phyloP scores from a whole-genome alignment of 2,113 vertebrate species.

The Oryzias melastigma region DNA sequence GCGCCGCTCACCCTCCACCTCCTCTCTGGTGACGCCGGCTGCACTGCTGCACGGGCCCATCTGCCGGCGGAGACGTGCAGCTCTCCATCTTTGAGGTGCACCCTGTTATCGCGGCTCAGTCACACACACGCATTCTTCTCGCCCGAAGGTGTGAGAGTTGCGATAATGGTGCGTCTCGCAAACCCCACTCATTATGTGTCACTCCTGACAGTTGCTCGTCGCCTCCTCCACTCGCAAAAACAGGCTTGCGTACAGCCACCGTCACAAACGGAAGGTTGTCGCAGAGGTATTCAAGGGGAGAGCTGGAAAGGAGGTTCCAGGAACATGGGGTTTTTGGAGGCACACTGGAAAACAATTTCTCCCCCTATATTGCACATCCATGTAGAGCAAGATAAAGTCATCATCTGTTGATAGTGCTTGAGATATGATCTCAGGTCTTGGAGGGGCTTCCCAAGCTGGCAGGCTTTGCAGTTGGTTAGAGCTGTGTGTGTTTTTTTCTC shows the following conservation, averaged over 20 bases:
- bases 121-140: constrained; percentile 18
- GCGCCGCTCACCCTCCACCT: constrained; percentile 19
- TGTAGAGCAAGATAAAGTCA: neutral
- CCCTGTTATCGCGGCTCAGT: constrained; percentile 37
- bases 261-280: constrained; percentile 42
- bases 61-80: constrained; percentile 26
- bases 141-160: constrained; percentile 52
- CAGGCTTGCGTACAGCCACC: constrained; percentile 5
- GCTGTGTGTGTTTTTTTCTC: constrained; percentile 37
- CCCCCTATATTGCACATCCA: neutral
- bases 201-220: constrained; percentile 56
- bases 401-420: constrained; percentile 23
- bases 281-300: constrained; percentile 21
- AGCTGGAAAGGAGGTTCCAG: constrained; percentile 19
- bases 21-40: constrained; percentile 43
- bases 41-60: constrained; percentile 25
- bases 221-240: constrained; percentile 19
- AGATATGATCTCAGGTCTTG: constrained; percentile 26
- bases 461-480: constrained; percentile 44
- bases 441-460: constrained; percentile 20
- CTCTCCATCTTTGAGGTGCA: constrained; percentile 36
- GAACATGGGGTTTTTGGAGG: neutral
- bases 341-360: neutral
- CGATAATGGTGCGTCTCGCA: constrained; percentile 60
- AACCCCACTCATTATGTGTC: constrained; percentile 53